Base-by-base conservation (phyloP, 2,797 vertebrate species). In the Chrysocyon brachyurus region DNA sequence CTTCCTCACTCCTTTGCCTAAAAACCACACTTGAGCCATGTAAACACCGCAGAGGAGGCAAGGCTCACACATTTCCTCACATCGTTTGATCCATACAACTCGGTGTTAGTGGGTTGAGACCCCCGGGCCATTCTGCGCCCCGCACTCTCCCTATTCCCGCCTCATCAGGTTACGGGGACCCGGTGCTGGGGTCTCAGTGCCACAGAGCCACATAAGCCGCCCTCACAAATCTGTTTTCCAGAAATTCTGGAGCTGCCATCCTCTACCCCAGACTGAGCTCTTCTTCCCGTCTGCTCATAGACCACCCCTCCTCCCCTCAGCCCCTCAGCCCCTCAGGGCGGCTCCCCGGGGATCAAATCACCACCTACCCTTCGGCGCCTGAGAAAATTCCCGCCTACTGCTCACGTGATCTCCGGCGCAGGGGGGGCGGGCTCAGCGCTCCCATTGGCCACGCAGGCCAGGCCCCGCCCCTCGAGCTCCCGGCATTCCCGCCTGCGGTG, bases 311-410 rank as follows among this genome's bases (percentile, higher is more conserved):
- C 24, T 46, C 40, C 7, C 0, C 6, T 0, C 4, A 21, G 6
- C 12, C 9, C 40, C 16, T 4, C 49, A 1, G 5, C 11, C 3
- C 33, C 52, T 59, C 73, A 4, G 0, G 3, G 4, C 5, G 56
- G 9, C 56, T 7, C 28, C 79, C 79, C 8, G 0, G 72, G 79
- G 66, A 56, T 59, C 33, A 86, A 52, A 54, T 0, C 1, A 2
- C 17, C 21, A 14, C 4, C 5, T 0, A 2, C 2, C 0, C 0
- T 1, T 12, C 49, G 49, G 19, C 24, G 0, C 12, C 0, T 12
- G 6, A 24, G 6, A 26, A 73, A 68, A 36, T 11, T 36, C 33
- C 56, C 36, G 40, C 90, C 84, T 46, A 3, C 26, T 1, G 87
- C 1, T 1, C 56, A 12, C 1, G 31, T 87, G 95, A 93, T 93